Evolutionary conservation across 2,888 invertebrate genomes (phyloP).

Genomic region (Harpalus rubripes): DNA sequence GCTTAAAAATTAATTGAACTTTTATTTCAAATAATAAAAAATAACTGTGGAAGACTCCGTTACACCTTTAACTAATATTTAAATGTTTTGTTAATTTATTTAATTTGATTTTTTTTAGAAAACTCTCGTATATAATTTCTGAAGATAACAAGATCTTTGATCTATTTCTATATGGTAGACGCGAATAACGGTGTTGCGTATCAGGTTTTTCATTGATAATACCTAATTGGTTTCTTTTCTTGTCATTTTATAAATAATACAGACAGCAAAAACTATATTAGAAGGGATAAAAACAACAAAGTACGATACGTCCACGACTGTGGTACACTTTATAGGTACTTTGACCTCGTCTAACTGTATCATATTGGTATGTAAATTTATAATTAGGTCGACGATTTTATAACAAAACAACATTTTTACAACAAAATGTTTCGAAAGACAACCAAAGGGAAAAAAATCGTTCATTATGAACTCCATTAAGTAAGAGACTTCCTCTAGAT

Average conservation of each 20-base stretch:
- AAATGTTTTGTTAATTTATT: not conserved
- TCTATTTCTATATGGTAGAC: not conserved
- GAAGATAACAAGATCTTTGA: not conserved
- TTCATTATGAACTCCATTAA: conserved; percentile 33
- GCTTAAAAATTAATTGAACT: too few species aligned
- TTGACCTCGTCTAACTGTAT: conserved; percentile 65
- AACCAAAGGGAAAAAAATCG: conserved; percentile 24
- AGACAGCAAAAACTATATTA: conserved; percentile 28
- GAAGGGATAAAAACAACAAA: conserved; percentile 53
- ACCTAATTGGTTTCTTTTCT: conserved; percentile 46
- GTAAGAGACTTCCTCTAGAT: not conserved
- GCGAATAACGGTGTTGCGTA: conserved; percentile 26
- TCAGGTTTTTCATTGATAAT: conserved; percentile 46
- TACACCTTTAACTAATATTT: too few species aligned
- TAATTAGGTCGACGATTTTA: conserved; percentile 62
- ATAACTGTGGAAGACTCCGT: too few species aligned
- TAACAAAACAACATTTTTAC: conserved; percentile 57
- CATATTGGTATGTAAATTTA: conserved; percentile 55
- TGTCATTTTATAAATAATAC: conserved; percentile 53
- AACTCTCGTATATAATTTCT: not conserved
- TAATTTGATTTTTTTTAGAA: not conserved
- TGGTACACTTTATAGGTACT: conserved; percentile 60
- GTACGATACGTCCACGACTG: conserved; percentile 36
- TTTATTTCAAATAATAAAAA: too few species aligned
- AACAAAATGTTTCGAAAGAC: conserved; percentile 56